phyloP scores from a whole-genome alignment of 1,140 invertebrate genomes.

The Drosophila elegans region DNA sequence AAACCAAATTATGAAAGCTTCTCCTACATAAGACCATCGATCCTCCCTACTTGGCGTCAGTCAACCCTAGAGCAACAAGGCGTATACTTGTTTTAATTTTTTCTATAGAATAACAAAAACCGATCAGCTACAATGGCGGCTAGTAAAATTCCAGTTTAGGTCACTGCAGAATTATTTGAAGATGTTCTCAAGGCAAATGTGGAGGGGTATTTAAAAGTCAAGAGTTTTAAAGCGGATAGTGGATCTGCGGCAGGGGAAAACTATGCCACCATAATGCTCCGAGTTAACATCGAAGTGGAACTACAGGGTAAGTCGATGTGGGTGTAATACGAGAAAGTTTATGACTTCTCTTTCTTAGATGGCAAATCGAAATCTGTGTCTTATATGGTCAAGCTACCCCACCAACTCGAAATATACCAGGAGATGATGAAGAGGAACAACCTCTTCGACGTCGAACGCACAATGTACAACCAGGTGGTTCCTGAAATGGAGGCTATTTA shows the following conservation, averaged over 20 bases:
- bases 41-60: slow-evolving; percentile 1
- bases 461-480: slow-evolving; percentile 59
- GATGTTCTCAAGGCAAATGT: slow-evolving; percentile 55
- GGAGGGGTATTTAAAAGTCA: slow-evolving; percentile 53
- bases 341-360: slow-evolving; percentile 27
- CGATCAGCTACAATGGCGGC: slow-evolving; percentile 27
- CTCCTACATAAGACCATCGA: slow-evolving; percentile 18
- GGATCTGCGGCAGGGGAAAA: slow-evolving; percentile 67
- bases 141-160: slow-evolving; percentile 60
- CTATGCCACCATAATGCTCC: slow-evolving; percentile 63
- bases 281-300: slow-evolving; percentile 62
- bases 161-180: slow-evolving; percentile 55
- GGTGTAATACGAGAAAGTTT: not conserved
- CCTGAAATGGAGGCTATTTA: slow-evolving; percentile 73
- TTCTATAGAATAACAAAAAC: not conserved
- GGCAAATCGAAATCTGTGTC: slow-evolving; percentile 48
- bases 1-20: slow-evolving; percentile 23
- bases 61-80: not conserved
- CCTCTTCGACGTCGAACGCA: slow-evolving; percentile 57
- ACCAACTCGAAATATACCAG: slow-evolving; percentile 32
- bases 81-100: slow-evolving; percentile 2
- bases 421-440: slow-evolving; percentile 43
- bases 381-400: slow-evolving; percentile 65
- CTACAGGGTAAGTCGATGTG: slow-evolving; percentile 45
- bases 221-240: slow-evolving; percentile 44